These are phyloP conservation scores for Spea bombifrons DNA, from an alignment of 2,113 vertebrate species.

Conservation along the genomic window DNA sequence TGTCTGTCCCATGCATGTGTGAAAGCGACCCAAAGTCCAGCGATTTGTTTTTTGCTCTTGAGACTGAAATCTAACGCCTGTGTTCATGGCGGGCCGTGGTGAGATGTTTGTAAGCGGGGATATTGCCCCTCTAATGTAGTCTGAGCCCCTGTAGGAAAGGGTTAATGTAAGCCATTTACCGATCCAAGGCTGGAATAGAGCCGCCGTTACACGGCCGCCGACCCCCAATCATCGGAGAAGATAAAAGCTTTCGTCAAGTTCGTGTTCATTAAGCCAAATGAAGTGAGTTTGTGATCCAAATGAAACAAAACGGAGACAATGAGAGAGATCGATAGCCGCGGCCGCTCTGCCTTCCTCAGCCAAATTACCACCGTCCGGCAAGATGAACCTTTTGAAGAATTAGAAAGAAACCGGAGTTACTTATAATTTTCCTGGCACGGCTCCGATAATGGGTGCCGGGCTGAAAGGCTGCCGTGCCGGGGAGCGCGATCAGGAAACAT, in stretches of 20 bases:
- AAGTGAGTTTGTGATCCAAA: conserved; percentile 57
- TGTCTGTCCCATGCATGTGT: too few relatives aligned
- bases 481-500: too few relatives aligned
- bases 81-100: too few relatives aligned
- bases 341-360: neutral
- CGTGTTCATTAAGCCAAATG: conserved; percentile 60
- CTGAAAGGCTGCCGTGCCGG: too few relatives aligned
- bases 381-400: conserved; percentile 23
- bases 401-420: conserved; percentile 47
- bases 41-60: too few relatives aligned
- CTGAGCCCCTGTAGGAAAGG: neutral
- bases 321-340: conserved; percentile 47
- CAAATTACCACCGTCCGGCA: conserved; percentile 44
- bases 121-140: too few relatives aligned
- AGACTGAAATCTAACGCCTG: too few relatives aligned
- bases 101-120: too few relatives aligned
- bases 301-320: conserved; percentile 53
- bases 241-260: conserved; percentile 57
- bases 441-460: too few relatives aligned
- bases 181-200: neutral
- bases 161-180: neutral
- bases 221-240: conserved; percentile 42
- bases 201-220: conserved; percentile 45
- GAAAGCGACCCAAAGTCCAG: too few relatives aligned
- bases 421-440: neutral